Evolutionary conservation across 2,888 invertebrate species (phyloP).

Genomic region (Drosophila quinaria): DNA sequence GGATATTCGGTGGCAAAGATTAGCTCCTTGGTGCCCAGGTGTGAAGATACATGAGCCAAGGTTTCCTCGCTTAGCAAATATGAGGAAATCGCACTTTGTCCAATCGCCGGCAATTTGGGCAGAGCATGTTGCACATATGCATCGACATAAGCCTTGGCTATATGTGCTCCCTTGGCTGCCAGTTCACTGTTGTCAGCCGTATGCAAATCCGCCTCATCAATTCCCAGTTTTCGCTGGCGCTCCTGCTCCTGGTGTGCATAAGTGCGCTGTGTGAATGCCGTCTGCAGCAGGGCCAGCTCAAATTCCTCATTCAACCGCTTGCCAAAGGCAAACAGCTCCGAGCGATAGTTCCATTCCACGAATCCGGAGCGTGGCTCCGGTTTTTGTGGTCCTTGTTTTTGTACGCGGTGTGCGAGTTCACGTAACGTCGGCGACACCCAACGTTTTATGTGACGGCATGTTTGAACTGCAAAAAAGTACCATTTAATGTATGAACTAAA

Average conservation of each 20-base stretch:
- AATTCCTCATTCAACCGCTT: constrained; percentile 94
- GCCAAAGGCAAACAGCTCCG: constrained; percentile 95
- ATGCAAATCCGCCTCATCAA: constrained; percentile 87
- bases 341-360: constrained; percentile 95
- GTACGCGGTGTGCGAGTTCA: constrained; percentile 88
- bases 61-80: constrained; percentile 85
- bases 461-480: constrained; percentile 47
- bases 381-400: constrained; percentile 87
- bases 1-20: constrained; percentile 91
- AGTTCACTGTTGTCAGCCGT: constrained; percentile 90
- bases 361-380: constrained; percentile 88
- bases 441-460: constrained; percentile 85
- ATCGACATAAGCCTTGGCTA: constrained; percentile 89
- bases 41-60: constrained; percentile 90
- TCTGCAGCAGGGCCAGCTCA: constrained; percentile 89
- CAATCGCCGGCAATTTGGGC: constrained; percentile 91
- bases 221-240: constrained; percentile 90
- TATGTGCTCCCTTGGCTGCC: constrained; percentile 89
- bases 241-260: constrained; percentile 91
- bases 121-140: constrained; percentile 90
- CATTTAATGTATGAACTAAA: constrained; percentile 31
- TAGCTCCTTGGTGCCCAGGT: constrained; percentile 94
- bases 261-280: constrained; percentile 92
- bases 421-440: constrained; percentile 90
- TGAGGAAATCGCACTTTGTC: constrained; percentile 89